phyloP scores from a whole-genome alignment of 2,797 vertebrate species.

The Sebastes dallii region DNA sequence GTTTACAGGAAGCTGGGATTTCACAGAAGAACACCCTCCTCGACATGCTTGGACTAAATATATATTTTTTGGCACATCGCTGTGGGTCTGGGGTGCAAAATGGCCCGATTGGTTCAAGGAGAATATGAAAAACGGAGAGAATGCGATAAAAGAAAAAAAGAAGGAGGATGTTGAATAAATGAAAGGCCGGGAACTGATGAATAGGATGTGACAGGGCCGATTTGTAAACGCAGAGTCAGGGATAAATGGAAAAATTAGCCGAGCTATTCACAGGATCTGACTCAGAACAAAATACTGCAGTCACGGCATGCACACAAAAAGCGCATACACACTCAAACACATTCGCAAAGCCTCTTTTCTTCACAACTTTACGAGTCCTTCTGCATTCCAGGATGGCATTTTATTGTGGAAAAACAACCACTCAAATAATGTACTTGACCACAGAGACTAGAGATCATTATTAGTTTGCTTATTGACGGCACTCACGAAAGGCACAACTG shows the following conservation, averaged over 20 bases:
- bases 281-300: slow-evolving; percentile 66
- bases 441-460: background rate
- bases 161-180: slow-evolving; percentile 50
- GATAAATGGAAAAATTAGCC: slow-evolving; percentile 67
- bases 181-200: slow-evolving; percentile 57
- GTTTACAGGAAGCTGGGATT: background rate
- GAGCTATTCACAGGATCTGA: slow-evolving; percentile 68
- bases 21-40: background rate
- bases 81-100: slow-evolving; percentile 8
- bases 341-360: background rate
- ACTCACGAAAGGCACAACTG: background rate
- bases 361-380: background rate
- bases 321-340: background rate
- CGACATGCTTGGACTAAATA: background rate
- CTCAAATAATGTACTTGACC: background rate
- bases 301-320: slow-evolving; percentile 33
- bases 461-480: background rate
- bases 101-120: slow-evolving; percentile 10
- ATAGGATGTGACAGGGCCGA: slow-evolving; percentile 67
- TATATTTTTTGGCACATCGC: background rate
- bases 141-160: slow-evolving; percentile 18
- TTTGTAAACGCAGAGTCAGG: slow-evolving; percentile 67
- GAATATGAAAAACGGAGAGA: slow-evolving; percentile 15
- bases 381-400: background rate
- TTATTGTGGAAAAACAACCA: background rate